These are phyloP conservation scores for Kryptolebias ocellatus DNA, from an alignment of 2,797 vertebrate genomes.

Conservation along the genomic window DNA sequence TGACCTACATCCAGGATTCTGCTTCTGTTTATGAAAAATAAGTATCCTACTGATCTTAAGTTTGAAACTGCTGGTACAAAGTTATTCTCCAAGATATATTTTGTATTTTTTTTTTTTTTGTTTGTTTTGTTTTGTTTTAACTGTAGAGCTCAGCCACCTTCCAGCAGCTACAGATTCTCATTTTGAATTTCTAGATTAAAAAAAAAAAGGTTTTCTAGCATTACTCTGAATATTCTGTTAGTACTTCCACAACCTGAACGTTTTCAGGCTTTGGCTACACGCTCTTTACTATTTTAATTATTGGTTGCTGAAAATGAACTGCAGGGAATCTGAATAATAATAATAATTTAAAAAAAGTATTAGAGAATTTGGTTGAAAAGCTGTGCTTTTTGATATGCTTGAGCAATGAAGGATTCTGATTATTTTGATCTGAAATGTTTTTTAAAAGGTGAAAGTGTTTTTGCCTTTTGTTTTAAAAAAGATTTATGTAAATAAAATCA, in stretches of 20 bases:
- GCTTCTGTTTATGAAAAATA: slow-evolving; percentile 10
- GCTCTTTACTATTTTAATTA: slow-evolving; percentile 38
- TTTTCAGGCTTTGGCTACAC: slow-evolving; percentile 40
- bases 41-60: slow-evolving; percentile 7
- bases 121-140: neutral
- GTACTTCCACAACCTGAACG: slow-evolving; percentile 41
- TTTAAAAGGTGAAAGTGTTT: slow-evolving; percentile 59
- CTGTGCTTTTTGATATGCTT: slow-evolving; percentile 55
- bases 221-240: slow-evolving; percentile 49
- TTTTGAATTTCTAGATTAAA: slow-evolving; percentile 13
- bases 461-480: slow-evolving; percentile 76
- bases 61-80: slow-evolving; percentile 5
- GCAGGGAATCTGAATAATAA: slow-evolving; percentile 7
- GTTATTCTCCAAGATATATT: neutral
- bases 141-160: neutral
- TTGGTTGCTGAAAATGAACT: slow-evolving; percentile 23
- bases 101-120: neutral
- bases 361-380: slow-evolving; percentile 42
- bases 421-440: slow-evolving; percentile 44
- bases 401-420: slow-evolving; percentile 63
- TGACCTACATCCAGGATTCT: neutral
- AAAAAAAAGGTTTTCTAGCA: slow-evolving; percentile 38
- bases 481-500: slow-evolving; percentile 80
- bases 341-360: neutral
- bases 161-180: neutral